Evolutionary conservation across 1,140 invertebrate genomes (phyloP).

Genomic region (Papilio dardanus): DNA sequence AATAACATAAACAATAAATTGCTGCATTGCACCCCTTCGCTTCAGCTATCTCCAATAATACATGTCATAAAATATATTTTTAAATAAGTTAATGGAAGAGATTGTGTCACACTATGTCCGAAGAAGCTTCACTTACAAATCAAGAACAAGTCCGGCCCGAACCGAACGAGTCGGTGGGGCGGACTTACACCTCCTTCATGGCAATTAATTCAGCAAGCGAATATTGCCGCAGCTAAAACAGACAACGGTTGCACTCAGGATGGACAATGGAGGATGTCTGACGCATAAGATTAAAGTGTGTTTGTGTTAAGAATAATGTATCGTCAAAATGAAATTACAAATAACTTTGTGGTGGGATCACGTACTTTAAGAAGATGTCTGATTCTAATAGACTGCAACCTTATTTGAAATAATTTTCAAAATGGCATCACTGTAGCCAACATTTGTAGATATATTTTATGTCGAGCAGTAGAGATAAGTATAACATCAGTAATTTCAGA

Average conservation of each 20-base stretch:
- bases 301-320: not conserved
- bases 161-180: constrained; percentile 53
- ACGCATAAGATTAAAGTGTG: not conserved
- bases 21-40: not conserved
- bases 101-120: constrained; percentile 58
- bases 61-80: constrained; percentile 28
- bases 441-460: too few species aligned
- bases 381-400: too few species aligned
- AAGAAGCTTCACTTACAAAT: constrained; percentile 73
- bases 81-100: constrained; percentile 67
- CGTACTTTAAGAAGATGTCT: too few species aligned
- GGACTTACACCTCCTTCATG: constrained; percentile 72
- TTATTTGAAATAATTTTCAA: too few species aligned
- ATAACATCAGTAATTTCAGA: too few species aligned
- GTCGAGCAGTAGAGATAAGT: too few species aligned
- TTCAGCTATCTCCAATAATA: constrained; percentile 25
- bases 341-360: not conserved
- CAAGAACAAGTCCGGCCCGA: constrained; percentile 61
- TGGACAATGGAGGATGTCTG: constrained; percentile 11
- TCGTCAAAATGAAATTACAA: not conserved
- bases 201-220: constrained; percentile 77
- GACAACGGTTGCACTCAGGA: constrained; percentile 58
- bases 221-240: constrained; percentile 80
- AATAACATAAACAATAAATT: not conserved
- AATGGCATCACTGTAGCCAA: too few species aligned